Conservation (phyloP, 2,888 invertebrate genomes). For the Cetonia aurata region DNA sequence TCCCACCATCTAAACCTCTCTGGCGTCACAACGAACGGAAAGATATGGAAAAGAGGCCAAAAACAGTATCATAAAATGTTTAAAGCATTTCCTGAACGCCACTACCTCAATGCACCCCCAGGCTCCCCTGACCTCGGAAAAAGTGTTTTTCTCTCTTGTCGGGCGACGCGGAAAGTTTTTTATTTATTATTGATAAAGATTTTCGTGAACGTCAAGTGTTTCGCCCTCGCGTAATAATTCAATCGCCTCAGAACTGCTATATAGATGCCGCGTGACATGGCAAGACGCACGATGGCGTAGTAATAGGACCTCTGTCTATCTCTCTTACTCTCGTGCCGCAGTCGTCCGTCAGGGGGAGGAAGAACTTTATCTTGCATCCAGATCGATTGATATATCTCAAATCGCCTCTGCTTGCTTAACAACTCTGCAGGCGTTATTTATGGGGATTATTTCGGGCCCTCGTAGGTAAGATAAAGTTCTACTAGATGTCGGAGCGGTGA, state of each 20-base stretch:
- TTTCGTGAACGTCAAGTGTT: constrained; percentile 20
- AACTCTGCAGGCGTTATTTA: constrained; percentile 11
- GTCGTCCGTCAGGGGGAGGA: neutral
- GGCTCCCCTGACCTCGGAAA: neutral
- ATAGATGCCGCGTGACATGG: neutral
- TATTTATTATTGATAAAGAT: constrained; percentile 28
- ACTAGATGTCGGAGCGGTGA: neutral
- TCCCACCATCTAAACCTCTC: too few species aligned
- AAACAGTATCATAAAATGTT: constrained; percentile 27
- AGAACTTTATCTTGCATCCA: constrained; percentile 21
- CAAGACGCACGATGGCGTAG: too few species aligned
- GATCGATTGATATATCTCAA: constrained; percentile 20
- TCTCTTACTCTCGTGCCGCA: neutral
- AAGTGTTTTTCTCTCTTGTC: neutral
- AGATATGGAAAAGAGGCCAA: neutral
- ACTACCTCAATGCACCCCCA: constrained; percentile 1
- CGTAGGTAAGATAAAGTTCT: constrained; percentile 14
- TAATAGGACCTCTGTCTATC: too few species aligned
- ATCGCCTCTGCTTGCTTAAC: constrained; percentile 6
- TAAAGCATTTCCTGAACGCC: constrained; percentile 9
- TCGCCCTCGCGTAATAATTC: constrained; percentile 21
- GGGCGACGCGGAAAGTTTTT: constrained; percentile 5
- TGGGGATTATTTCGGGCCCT: constrained; percentile 3
- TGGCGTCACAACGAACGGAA: too few species aligned
- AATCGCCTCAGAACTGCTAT: neutral